Evolutionary conservation across 2,888 invertebrate species (phyloP).

Genomic region (Chymomyza caudatula): DNA sequence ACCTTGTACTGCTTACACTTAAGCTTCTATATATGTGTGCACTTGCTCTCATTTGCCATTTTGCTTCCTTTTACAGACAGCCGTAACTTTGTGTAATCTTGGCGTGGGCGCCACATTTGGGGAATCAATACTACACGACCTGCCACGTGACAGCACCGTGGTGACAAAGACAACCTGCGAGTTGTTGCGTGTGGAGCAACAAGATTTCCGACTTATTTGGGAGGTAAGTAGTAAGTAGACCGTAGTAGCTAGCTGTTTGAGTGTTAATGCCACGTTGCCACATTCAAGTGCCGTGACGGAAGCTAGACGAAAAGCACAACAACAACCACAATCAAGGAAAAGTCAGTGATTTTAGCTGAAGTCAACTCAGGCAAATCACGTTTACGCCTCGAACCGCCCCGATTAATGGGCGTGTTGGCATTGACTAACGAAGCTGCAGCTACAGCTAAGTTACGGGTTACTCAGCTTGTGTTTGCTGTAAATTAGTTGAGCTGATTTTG

Average conservation of each 20-base stretch:
- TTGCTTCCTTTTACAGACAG: conserved; percentile 79
- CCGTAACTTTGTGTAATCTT: conserved; percentile 83
- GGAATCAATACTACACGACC: conserved; percentile 85
- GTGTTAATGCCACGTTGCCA: background rate
- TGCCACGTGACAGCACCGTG: conserved; percentile 85
- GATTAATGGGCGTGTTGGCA: conserved; percentile 1
- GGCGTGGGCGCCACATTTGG: conserved; percentile 88
- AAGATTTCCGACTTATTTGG: conserved; percentile 87
- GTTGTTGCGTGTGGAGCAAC: conserved; percentile 85
- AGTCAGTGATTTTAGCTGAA: background rate
- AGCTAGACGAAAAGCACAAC: background rate
- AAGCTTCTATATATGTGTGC: conserved; percentile 14
- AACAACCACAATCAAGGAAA: background rate
- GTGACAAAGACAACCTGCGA: conserved; percentile 87
- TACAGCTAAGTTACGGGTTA: too few relatives aligned
- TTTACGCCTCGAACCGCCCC: background rate
- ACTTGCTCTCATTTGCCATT: background rate
- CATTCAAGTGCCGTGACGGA: background rate
- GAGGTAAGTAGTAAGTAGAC: conserved; percentile 81
- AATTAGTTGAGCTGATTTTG: background rate
- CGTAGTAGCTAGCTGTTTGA: background rate
- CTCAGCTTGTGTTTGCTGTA: background rate
- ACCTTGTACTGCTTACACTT: background rate
- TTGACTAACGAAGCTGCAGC: conserved; percentile 1
- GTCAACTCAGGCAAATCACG: conserved; percentile 6